Conservation (phyloP, 2,797 vertebrate species). For the Steatocranus sp. region DNA sequence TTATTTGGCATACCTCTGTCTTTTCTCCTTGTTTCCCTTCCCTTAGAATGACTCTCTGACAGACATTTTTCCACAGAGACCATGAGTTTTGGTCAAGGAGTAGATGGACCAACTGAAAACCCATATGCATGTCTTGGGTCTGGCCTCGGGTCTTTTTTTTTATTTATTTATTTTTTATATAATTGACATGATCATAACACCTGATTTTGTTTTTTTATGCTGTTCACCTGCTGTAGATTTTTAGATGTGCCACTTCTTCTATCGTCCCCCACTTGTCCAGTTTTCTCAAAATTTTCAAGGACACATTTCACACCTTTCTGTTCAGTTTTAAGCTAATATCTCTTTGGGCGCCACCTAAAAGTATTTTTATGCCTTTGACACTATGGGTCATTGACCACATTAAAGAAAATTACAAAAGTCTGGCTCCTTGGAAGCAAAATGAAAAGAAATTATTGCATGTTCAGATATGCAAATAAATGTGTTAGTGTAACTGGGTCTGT, state of each 20-base stretch:
- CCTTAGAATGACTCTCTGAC: neutral
- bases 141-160: neutral
- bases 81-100: neutral
- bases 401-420: neutral
- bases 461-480: neutral
- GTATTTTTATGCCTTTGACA: neutral
- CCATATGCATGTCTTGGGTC: neutral
- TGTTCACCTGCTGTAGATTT: neutral
- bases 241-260: fast-evolving
- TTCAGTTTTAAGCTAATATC: neutral
- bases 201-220: neutral
- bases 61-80: neutral
- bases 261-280: neutral
- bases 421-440: neutral
- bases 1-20: neutral
- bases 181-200: neutral
- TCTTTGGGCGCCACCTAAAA: neutral
- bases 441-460: neutral
- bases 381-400: neutral
- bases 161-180: fast-evolving
- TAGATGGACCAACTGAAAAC: neutral
- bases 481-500: neutral
- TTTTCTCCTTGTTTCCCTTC: neutral
- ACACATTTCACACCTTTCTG: neutral
- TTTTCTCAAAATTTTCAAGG: neutral